These are phyloP conservation scores for Daubentonia madagascariensis DNA, from an alignment of 2,113 vertebrate genomes.

Conservation along the genomic window DNA sequence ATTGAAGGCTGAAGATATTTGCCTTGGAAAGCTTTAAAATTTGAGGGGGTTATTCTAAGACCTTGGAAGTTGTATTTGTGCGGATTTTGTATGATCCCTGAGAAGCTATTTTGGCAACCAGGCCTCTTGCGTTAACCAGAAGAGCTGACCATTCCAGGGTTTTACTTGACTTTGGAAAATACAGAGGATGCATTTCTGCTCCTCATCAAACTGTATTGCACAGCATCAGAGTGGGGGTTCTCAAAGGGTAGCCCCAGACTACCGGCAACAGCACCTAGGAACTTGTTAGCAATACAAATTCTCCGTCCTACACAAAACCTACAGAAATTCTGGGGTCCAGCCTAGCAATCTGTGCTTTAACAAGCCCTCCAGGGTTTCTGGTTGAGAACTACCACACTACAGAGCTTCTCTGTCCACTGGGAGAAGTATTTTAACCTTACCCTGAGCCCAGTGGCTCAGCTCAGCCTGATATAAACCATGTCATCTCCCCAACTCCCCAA, in stretches of 20 bases:
- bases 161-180: not conserved
- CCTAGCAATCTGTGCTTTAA: not conserved
- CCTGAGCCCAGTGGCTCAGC: not conserved
- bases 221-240: not conserved
- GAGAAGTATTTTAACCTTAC: not conserved
- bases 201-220: not conserved
- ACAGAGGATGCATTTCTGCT: not conserved
- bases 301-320: not conserved
- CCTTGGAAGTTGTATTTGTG: not conserved
- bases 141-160: not conserved
- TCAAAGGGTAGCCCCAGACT: not conserved
- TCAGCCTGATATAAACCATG: not conserved
- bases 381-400: rapidly evolving
- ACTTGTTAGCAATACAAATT: not conserved
- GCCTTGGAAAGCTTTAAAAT: not conserved
- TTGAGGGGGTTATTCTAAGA: not conserved
- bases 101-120: not conserved
- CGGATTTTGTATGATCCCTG: not conserved
- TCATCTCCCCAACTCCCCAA: not conserved
- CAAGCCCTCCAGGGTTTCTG: rapidly evolving
- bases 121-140: not conserved
- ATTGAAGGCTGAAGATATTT: not conserved
- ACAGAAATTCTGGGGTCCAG: not conserved
- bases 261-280: not conserved
- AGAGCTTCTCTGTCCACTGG: not conserved